Evolutionary conservation across 2,113 vertebrate species (phyloP), one percentile per base, ranked within the genome.

Genomic region (Salvator merianae): DNA sequence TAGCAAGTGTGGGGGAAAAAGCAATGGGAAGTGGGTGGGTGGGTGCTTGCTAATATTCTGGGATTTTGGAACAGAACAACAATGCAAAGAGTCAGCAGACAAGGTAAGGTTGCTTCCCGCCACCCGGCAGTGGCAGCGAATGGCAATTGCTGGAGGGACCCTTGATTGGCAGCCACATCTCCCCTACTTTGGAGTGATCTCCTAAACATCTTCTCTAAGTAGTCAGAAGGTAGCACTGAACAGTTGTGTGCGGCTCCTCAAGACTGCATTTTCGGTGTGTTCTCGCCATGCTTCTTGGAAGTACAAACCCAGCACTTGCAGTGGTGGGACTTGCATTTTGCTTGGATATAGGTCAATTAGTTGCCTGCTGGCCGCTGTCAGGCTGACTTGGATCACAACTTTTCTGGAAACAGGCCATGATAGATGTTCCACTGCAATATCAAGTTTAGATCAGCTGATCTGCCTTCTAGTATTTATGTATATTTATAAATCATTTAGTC

Each of bases 351-450:
- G 62, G 59, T 20, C 50, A 62, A 62, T n/a, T 71, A 55, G 32
- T 30, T 28, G 32, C 20, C 68, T 75, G 72, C 22, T 43, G 50
- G 36, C 70, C 0, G 0, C 28, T 77, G 81, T 68, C 36, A 24
- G 0, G 3, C 43, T 50, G 7, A 1, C 7, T 87, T 88, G 82
- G 84, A 22, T 62, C 79, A 71, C 3, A 0, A 84, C 80, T 91
- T 92, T 90, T 85, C 88, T 87, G 80, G 55, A 7, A 72, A 13
- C 50, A 53, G 50, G 50, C 10, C 50, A 53, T 53, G 50, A 53
- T 50, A 50, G 47, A 50, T 53, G 16, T 53, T 2, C 50, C 50
- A 53, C 8, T 77, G 7, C 12, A 36, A 8, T 4, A 50, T 68
- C 68, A 50, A 65, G 85, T 81, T 26, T 36, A 71, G n/a, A 38